These are phyloP conservation scores for Meteorus colon DNA, from an alignment of 2,888 invertebrate species.

Conservation along the genomic window DNA sequence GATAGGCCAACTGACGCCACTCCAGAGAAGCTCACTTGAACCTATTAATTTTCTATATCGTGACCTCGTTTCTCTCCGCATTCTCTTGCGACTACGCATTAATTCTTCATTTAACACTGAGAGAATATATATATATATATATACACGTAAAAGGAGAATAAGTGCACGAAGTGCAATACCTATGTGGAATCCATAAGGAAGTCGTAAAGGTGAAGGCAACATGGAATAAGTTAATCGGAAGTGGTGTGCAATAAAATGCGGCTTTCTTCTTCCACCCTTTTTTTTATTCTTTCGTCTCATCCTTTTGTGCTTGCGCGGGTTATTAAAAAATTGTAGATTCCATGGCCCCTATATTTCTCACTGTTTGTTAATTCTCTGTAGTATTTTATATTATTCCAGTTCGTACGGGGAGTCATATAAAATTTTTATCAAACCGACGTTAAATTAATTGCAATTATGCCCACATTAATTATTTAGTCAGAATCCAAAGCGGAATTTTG, in stretches of 20 bases:
- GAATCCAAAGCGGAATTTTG: not conserved
- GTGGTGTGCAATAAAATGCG: conserved; percentile 21
- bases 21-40: conserved; percentile 20
- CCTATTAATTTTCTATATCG: conserved; percentile 10
- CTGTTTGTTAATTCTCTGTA: not conserved
- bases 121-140: not conserved
- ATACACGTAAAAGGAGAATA: not conserved
- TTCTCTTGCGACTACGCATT: conserved; percentile 28
- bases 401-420: not conserved
- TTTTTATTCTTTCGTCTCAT: not conserved
- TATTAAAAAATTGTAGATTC: conserved; percentile 21
- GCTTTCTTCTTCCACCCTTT: not conserved
- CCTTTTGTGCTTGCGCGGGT: not conserved
- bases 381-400: not conserved
- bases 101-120: conserved; percentile 32
- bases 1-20: conserved; percentile 1
- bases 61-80: conserved; percentile 21
- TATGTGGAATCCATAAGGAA: conserved; percentile 1
- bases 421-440: not conserved
- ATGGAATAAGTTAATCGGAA: conserved; percentile 25
- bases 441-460: not conserved
- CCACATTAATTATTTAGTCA: not conserved
- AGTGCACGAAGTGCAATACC: not conserved
- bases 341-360: not conserved
- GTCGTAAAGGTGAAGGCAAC: not conserved